These are phyloP conservation scores for Brachionichthys hirsutus DNA, from an alignment of 2,113 vertebrate genomes.

Conservation along the genomic window DNA sequence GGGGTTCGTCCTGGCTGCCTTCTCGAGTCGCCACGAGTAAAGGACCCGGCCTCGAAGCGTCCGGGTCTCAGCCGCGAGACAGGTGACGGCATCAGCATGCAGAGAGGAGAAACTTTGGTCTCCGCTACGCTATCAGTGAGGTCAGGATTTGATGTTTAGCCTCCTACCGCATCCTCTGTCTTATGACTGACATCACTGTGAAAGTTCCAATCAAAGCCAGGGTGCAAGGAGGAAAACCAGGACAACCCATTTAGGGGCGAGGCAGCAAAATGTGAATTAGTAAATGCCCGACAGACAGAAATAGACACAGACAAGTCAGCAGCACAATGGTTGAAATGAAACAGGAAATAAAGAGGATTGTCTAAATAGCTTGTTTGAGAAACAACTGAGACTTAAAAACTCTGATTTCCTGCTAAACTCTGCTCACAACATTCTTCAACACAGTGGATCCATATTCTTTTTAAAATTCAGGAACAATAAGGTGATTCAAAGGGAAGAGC, in stretches of 20 bases:
- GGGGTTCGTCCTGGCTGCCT: slow-evolving; percentile 54
- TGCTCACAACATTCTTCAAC: too few relatives aligned
- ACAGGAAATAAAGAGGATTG: too few relatives aligned
- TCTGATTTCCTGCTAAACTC: too few relatives aligned
- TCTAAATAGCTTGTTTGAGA: too few relatives aligned
- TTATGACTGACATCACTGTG: slow-evolving; percentile 49
- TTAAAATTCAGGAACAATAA: too few relatives aligned
- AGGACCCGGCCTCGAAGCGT: slow-evolving; percentile 39
- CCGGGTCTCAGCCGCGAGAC: slow-evolving; percentile 46
- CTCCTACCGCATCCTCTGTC: slow-evolving; percentile 47
- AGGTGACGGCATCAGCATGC: slow-evolving; percentile 63
- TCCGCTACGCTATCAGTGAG: slow-evolving; percentile 39
- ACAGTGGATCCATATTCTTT: too few relatives aligned
- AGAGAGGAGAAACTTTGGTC: slow-evolving; percentile 40
- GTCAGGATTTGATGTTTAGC: slow-evolving; percentile 61
- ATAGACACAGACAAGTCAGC: too few relatives aligned
- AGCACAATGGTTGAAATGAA: too few relatives aligned
- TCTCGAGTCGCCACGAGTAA: slow-evolving; percentile 55
- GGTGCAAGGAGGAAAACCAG: slow-evolving; percentile 45
- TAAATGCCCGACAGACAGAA: slow-evolving; percentile 13
- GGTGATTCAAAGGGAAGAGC: too few relatives aligned
- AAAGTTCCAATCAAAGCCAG: slow-evolving; percentile 61
- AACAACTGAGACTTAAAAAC: too few relatives aligned
- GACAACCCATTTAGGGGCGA: slow-evolving; percentile 42
- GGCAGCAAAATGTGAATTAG: slow-evolving; percentile 28